These are phyloP conservation scores for Volucella zonaria DNA, from an alignment of 2,888 invertebrate genomes.

Conservation along the genomic window DNA sequence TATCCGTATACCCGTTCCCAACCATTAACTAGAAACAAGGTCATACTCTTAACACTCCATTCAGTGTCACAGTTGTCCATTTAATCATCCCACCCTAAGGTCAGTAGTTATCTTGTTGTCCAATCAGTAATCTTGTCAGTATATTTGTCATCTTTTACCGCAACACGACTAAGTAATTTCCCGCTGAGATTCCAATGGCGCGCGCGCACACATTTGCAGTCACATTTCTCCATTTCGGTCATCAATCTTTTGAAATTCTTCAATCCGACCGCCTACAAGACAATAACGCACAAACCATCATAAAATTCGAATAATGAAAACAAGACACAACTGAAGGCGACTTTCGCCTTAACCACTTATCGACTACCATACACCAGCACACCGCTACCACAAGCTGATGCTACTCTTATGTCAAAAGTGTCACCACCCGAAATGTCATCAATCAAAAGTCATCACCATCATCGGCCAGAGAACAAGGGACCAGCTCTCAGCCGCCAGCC, in stretches of 20 bases:
- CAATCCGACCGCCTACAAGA: slow-evolving; percentile 53
- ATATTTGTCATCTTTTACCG: slow-evolving; percentile 66
- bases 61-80: slow-evolving; percentile 47
- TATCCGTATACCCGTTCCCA: neutral
- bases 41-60: slow-evolving; percentile 41
- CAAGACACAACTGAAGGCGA: slow-evolving; percentile 14
- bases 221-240: slow-evolving; percentile 53
- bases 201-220: slow-evolving; percentile 9
- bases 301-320: slow-evolving; percentile 21
- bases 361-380: slow-evolving; percentile 18
- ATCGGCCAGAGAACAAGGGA: neutral
- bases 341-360: slow-evolving; percentile 57
- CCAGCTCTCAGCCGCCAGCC: neutral
- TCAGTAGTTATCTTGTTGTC: slow-evolving; percentile 63
- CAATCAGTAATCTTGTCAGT: slow-evolving; percentile 71
- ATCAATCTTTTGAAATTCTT: slow-evolving; percentile 65
- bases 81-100: slow-evolving; percentile 62
- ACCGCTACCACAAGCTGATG: slow-evolving; percentile 14
- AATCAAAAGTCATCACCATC: slow-evolving; percentile 62
- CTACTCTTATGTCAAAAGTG: slow-evolving; percentile 65
- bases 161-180: slow-evolving; percentile 60
- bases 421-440: slow-evolving; percentile 52
- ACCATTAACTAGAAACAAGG: slow-evolving; percentile 53
- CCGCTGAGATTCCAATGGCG: slow-evolving; percentile 55
- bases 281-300: slow-evolving; percentile 35